phyloP scores from a whole-genome alignment of 1,140 invertebrate species.

The Dendrolimus kikuchii region DNA sequence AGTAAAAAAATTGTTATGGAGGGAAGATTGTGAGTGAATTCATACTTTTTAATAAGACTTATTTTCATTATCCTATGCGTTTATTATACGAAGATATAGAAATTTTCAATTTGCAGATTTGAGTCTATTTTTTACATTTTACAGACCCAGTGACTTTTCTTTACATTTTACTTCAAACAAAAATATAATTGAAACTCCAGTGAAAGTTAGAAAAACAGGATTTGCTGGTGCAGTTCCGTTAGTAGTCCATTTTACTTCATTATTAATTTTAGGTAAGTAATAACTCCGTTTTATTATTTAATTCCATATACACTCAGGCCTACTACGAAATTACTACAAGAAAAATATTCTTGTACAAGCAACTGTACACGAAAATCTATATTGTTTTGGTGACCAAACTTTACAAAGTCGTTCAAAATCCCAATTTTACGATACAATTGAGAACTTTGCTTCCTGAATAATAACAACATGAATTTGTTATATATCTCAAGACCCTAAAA shows the following conservation, averaged over 20 bases:
- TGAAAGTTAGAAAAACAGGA: slow-evolving; percentile 24
- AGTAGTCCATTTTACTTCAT: slow-evolving; percentile 31
- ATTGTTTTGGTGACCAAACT: too few species aligned
- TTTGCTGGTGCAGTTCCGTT: slow-evolving; percentile 12
- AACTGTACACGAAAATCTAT: too few species aligned
- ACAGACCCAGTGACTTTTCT: slow-evolving; percentile 4
- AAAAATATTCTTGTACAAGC: neutral
- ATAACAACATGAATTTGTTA: too few species aligned
- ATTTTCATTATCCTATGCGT: too few species aligned
- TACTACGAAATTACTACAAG: neutral
- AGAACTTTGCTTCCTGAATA: too few species aligned
- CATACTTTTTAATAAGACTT: neutral
- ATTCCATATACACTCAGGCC: neutral
- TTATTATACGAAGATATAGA: too few species aligned
- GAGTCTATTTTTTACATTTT: neutral
- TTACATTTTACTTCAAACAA: slow-evolving; percentile 16
- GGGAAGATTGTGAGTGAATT: slow-evolving; percentile 6
- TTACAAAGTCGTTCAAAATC: too few species aligned
- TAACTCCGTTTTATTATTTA: neutral
- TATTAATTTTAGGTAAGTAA: slow-evolving; percentile 40
- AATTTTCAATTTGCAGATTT: too few species aligned
- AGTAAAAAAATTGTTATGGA: slow-evolving; percentile 12
- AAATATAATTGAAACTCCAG: slow-evolving; percentile 14
- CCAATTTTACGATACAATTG: too few species aligned
- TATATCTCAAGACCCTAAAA: too few species aligned